A percentile compares a stretch with the other conserved stretches of the same genome.
These are phyloP conservation scores for Cremastobaeus sp. DNA, from an alignment of 2,888 invertebrate genomes.

Conservation along the genomic window DNA sequence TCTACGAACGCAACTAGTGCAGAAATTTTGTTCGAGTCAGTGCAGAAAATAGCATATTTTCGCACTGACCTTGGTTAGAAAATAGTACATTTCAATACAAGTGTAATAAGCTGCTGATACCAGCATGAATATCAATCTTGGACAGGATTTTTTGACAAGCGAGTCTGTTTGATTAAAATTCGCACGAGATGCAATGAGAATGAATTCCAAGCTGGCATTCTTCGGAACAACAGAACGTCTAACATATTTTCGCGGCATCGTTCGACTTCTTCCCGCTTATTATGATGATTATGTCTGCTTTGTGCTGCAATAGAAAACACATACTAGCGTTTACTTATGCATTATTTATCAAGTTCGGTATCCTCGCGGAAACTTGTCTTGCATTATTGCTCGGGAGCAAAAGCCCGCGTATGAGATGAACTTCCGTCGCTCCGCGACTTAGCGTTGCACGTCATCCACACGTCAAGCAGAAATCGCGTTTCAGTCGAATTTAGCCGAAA, in stretches of 20 bases:
- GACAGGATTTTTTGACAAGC: too few species aligned
- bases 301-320: neutral
- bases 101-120: too few species aligned
- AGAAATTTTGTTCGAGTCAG: too few species aligned
- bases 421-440: slow-evolving; percentile 28
- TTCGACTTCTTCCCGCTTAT: neutral
- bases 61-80: too few species aligned
- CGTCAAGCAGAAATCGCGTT: slow-evolving; percentile 26
- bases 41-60: too few species aligned
- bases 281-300: neutral
- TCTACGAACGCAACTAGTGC: too few species aligned
- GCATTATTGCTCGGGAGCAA: slow-evolving; percentile 16
- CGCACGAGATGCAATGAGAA: too few species aligned
- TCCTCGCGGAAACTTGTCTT: slow-evolving; percentile 18
- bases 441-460: slow-evolving; percentile 28
- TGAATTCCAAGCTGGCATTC: too few species aligned
- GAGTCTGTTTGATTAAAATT: too few species aligned
- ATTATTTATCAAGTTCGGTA: slow-evolving; percentile 12
- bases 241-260: neutral
- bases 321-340: slow-evolving; percentile 8
- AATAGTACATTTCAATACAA: too few species aligned
- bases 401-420: slow-evolving; percentile 17
- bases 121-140: too few species aligned
- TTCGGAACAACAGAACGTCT: too few species aligned
- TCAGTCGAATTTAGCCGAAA: slow-evolving; percentile 29